Evolutionary conservation across 2,888 invertebrate genomes (phyloP).

Genomic region (Ennomos quercinarius): DNA sequence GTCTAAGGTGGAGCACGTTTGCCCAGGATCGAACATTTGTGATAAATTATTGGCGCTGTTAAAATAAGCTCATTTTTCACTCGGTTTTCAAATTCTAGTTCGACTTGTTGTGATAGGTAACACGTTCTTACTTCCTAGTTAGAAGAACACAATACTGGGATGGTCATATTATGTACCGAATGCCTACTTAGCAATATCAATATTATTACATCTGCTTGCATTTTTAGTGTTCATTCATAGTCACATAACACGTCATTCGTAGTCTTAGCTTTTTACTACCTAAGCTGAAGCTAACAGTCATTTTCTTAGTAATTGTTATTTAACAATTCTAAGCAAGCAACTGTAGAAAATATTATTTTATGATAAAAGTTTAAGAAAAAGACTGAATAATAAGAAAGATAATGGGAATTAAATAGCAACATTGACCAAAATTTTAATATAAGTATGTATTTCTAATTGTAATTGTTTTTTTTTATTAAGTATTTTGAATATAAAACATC

Average conservation of each 20-base stretch:
- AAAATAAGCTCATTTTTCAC: too few species aligned
- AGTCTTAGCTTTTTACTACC: conserved; percentile 13
- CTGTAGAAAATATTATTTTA: too few species aligned
- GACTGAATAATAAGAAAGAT: conserved; percentile 3
- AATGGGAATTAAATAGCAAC: neutral
- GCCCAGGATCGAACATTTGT: too few species aligned
- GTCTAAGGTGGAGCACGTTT: too few species aligned
- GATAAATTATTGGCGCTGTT: too few species aligned
- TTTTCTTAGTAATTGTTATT: conserved; percentile 1
- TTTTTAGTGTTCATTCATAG: neutral
- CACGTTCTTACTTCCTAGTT: too few species aligned
- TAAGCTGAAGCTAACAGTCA: conserved; percentile 24
- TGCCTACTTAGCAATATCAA: neutral
- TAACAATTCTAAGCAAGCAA: too few species aligned
- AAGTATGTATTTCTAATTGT: neutral
- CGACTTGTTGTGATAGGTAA: too few species aligned
- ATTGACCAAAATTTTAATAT: neutral
- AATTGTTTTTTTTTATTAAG: neutral
- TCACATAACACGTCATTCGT: conserved; percentile 9
- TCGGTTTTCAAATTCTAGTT: too few species aligned
- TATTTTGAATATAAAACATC: neutral
- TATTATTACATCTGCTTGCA: conserved; percentile 9
- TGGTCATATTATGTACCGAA: too few species aligned
- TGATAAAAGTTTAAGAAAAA: conserved; percentile 3
- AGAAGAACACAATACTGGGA: too few species aligned